Percentiles rank a stretch among this genome's conserved stretches.
Evolutionary conservation across 1,140 invertebrate species (phyloP).

Genomic region (Marisa cornuarietis): DNA sequence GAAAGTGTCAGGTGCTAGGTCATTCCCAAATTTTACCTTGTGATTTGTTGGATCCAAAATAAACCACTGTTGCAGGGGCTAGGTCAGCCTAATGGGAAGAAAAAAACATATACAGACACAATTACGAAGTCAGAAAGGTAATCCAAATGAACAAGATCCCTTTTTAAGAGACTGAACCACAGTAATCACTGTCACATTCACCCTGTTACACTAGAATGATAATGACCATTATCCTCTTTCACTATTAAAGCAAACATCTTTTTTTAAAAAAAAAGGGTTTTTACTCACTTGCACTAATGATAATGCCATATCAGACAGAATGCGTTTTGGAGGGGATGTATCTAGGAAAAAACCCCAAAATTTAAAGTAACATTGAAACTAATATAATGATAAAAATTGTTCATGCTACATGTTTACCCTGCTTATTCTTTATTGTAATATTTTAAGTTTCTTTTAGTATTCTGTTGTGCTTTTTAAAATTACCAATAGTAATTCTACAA

Average conservation of each 20-base stretch:
- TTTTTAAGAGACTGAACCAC: neutral
- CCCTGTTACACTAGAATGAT: too few relatives aligned
- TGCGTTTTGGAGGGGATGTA: conserved; percentile 77
- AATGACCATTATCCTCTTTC: neutral
- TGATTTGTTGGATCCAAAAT: conserved; percentile 70
- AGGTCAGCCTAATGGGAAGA: conserved; percentile 70
- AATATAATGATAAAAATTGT: neutral
- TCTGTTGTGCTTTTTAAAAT: too few relatives aligned
- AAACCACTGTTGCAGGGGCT: conserved; percentile 79
- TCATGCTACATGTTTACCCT: neutral
- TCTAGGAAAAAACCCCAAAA: conserved; percentile 69
- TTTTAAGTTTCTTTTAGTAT: neutral
- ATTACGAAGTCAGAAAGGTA: neutral
- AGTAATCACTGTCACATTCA: neutral
- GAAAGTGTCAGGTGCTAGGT: neutral
- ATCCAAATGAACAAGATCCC: neutral
- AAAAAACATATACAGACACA: neutral
- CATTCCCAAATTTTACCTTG: conserved; percentile 33
- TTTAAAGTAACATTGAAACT: neutral
- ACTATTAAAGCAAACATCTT: neutral
- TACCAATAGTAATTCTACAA: too few relatives aligned
- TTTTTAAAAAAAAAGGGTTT: neutral
- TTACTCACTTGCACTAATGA: conserved; percentile 42
- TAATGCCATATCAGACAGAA: conserved; percentile 42
- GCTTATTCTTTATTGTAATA: too few relatives aligned